Base-by-base conservation (phyloP, 2,113 vertebrate genomes). In the Varanus komodoensis region DNA sequence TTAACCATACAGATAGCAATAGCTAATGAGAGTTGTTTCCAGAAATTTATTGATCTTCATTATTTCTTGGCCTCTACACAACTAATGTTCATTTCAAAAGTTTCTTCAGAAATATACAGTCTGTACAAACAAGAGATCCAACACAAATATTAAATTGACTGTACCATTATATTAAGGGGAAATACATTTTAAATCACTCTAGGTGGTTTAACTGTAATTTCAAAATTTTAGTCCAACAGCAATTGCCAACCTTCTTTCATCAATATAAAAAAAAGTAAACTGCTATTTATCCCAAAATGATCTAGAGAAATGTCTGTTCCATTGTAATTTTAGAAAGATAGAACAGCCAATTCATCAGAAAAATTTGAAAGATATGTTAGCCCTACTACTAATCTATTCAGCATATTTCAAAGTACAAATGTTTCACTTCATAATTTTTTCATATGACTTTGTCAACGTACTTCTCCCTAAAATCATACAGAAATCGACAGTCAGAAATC, bases 401-500 rank as follows among this genome's bases (percentile, higher is more conserved):
- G 44, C 44, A 79, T 79, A 82, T 64, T 48, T 34, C 32, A 11
- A 34, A 83, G 29, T 32, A 15, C 80, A 82, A 89, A 44, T 75
- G 34, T 48, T 34, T 38, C 38, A 34, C 84, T 71, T 52, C 68
- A 74, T 54, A 73, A 1, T 14, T 85, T 74, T 93, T 84, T 89
- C 67, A 86, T 29, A 79, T 52, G 92, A 52, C 8, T 94, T 89
- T 92, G 27, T 71, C 34, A 57, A 84, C 73, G 87, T 84, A 69
- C 23, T 85, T 93, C 89, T 82, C 79, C 23, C 71, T 89, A 91
- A 74, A 90, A 89, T 83, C 90, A 92, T 9, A 69, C 23, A 91
- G 5, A 67, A 25, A 19, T 92, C 90, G 93, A 94, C 93, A 91
- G 87, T 91, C 82, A 75, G 90, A 82, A 38, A 34, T 52, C 25